Evolutionary conservation across 2,113 vertebrate genomes (phyloP), one percentile per base, ranked within the genome.

Genomic region (Lophura nycthemera): DNA sequence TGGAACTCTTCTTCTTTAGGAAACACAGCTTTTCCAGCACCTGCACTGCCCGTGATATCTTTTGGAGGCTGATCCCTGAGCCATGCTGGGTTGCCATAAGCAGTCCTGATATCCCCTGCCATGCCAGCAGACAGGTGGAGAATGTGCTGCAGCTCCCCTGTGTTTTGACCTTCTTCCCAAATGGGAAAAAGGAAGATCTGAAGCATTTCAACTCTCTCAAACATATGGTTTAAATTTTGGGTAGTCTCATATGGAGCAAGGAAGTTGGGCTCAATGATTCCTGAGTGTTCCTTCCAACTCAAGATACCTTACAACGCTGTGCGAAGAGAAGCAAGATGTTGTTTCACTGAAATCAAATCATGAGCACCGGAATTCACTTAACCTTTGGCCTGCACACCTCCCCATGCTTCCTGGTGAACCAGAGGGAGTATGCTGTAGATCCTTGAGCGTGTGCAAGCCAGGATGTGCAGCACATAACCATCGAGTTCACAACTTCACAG

Each of bases 381-480:
- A 70, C 80, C 71, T 82, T 70, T 83, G 75, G 42, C 56, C 45
- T 9, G 7, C 1, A 5, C 25, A 54, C 19, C 36, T 65, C 48
- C 57, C 13, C 3, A 42, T 52, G 59, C 59, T 78, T 65, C 47
- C 81, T 64, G 56, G 50, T 79, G 83, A 75, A 61, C 3, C 56
- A 5, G 73, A 19, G n/a, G 34, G 56, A 19, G 8, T 3, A 43
- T 47, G 59, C 57, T 22, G 3, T 11, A 52, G 74, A 64, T 75
- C 72, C 63, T 66, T 24, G 56, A 43, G 27, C 4, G 0, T 1
- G 0, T 11, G 13, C 29, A 10, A 52, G 76, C n/a, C 0, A 0
- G 30, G 60, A 56, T 83, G 56, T 60, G 77, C 66, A 0, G 3
- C 3, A 1, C 25, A 38, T 16, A 72, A n/a, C 47, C 32, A 8